A percentile compares a stretch with the other conserved stretches of the same genome.
These are phyloP conservation scores for Musca vetustissima DNA, from an alignment of 1,140 invertebrate genomes.

Conservation along the genomic window DNA sequence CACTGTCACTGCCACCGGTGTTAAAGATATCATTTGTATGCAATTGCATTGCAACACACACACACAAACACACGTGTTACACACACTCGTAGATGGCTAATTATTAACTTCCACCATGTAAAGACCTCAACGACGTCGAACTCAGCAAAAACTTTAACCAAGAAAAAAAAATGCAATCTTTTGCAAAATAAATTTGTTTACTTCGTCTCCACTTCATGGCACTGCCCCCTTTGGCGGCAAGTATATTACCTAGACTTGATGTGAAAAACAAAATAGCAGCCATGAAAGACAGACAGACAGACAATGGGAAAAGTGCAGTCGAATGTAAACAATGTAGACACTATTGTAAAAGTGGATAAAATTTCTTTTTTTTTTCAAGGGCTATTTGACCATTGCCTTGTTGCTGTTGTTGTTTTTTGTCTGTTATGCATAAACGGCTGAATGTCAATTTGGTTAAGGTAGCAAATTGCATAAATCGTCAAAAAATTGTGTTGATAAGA, in stretches of 20 bases:
- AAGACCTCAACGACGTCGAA: background rate
- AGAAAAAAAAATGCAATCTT: slow-evolving; percentile 10
- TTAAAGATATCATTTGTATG: too few relatives aligned
- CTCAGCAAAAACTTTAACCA: slow-evolving; percentile 8
- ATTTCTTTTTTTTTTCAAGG: slow-evolving; percentile 19
- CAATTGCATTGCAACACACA: slow-evolving; percentile 1
- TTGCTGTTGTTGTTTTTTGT: too few relatives aligned
- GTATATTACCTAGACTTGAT: background rate
- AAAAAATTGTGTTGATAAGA: background rate
- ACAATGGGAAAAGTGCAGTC: slow-evolving; percentile 9
- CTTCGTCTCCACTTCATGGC: too few relatives aligned
- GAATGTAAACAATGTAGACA: slow-evolving; percentile 6
- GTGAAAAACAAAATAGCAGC: background rate
- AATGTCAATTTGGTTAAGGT: background rate
- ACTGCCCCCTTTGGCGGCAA: too few relatives aligned
- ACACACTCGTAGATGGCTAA: background rate
- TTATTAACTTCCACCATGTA: slow-evolving; percentile 3
- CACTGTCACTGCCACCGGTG: too few relatives aligned
- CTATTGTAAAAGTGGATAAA: slow-evolving; percentile 14
- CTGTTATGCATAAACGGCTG: too few relatives aligned
- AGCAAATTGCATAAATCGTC: background rate
- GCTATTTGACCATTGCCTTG: background rate
- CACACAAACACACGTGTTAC: background rate
- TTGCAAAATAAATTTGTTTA: background rate
- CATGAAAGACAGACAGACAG: slow-evolving; percentile 1